A percentile compares a stretch with the other conserved stretches of the same genome.
These are phyloP conservation scores for Misgurnus anguillicaudatus DNA, from an alignment of 2,113 vertebrate genomes.

Conservation along the genomic window DNA sequence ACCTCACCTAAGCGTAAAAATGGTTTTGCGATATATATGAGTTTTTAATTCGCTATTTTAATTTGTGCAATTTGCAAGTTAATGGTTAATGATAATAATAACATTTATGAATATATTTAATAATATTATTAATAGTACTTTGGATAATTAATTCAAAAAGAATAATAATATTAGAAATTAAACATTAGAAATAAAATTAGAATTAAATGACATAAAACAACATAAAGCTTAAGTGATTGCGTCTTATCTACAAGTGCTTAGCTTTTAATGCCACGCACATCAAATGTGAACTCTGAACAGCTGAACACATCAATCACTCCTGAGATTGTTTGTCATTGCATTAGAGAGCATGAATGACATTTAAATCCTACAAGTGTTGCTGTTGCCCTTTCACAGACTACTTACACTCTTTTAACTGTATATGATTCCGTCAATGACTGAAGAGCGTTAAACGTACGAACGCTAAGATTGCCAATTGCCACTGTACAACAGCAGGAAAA, in stretches of 20 bases:
- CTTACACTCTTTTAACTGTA: conserved; percentile 70
- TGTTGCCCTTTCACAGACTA: conserved; percentile 70
- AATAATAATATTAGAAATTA: too few relatives aligned
- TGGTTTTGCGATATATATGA: too few relatives aligned
- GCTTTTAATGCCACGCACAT: conserved; percentile 76
- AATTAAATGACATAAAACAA: not conserved
- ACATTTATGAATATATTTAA: too few relatives aligned
- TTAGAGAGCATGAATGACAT: conserved; percentile 79
- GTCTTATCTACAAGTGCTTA: conserved; percentile 71
- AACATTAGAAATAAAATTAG: not conserved
- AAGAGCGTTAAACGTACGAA: conserved; percentile 60
- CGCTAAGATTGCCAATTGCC: conserved; percentile 57
- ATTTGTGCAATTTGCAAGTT: too few relatives aligned
- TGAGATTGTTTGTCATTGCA: conserved; percentile 74
- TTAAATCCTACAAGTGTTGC: conserved; percentile 73
- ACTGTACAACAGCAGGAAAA: conserved; percentile 38
- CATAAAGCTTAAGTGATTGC: conserved; percentile 37
- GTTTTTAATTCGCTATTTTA: too few relatives aligned
- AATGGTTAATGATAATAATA: too few relatives aligned
- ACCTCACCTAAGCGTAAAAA: too few relatives aligned
- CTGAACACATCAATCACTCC: conserved; percentile 70
- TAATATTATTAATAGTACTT: too few relatives aligned
- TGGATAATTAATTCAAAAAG: too few relatives aligned
- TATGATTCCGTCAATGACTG: conserved; percentile 74
- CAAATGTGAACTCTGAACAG: conserved; percentile 74